A percentile compares a stretch with the other conserved stretches of the same genome.
Conservation (phyloP, 2,113 vertebrate species). For the Trogon surrucura region DNA sequence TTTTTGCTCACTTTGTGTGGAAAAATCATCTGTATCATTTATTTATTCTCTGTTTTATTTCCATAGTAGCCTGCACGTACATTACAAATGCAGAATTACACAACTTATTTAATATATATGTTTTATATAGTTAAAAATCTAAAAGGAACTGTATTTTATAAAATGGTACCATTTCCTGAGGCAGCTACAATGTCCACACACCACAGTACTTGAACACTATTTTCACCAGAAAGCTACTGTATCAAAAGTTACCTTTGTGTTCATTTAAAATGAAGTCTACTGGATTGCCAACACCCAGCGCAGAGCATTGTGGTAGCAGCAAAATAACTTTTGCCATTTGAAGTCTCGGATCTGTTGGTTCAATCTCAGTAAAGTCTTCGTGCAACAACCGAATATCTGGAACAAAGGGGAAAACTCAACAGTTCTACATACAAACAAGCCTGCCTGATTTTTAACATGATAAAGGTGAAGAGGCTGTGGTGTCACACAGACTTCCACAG, state of each 20-base stretch:
- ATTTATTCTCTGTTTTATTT: background rate
- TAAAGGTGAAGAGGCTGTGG: background rate
- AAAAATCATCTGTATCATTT: background rate
- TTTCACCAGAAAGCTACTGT: background rate
- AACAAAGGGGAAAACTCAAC: background rate
- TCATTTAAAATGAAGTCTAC: constrained; percentile 89
- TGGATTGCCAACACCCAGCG: constrained; percentile 86
- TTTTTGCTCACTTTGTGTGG: background rate
- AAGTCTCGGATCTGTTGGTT: constrained; percentile 71
- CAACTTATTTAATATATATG: background rate
- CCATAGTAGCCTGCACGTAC: background rate
- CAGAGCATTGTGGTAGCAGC: constrained; percentile 86
- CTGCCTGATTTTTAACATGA: background rate
- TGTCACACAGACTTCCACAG: background rate
- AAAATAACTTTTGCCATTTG: constrained; percentile 83
- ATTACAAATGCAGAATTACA: background rate
- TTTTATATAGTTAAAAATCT: background rate
- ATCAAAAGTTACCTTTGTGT: constrained; percentile 78
- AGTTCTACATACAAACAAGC: background rate
- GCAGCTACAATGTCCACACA: background rate
- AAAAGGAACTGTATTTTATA: background rate
- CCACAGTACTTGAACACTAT: background rate
- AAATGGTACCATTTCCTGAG: background rate
- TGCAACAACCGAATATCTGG: constrained; percentile 86
- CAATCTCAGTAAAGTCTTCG: constrained; percentile 80